Percentiles rank a stretch among this genome's conserved stretches.
phyloP scores from a whole-genome alignment of 2,888 invertebrate genomes.

The Chironomus tentans region DNA sequence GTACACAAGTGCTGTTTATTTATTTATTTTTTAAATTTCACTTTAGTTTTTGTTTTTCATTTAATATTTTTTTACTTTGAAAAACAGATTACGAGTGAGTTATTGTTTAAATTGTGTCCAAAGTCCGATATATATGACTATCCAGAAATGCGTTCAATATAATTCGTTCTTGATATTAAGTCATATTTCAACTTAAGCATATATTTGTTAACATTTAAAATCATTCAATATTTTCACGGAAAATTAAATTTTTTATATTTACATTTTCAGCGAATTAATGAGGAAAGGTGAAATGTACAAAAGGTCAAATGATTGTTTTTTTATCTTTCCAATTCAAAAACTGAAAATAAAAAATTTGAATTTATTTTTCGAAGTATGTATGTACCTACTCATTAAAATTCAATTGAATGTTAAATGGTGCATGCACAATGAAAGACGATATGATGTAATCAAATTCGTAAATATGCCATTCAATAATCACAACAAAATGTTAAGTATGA shows the following conservation, averaged over 20 bases:
- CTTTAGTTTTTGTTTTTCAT: too few species aligned
- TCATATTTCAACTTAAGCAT: neutral
- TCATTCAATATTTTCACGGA: neutral
- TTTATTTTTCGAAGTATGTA: neutral
- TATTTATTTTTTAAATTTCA: too few species aligned
- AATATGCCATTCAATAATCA: neutral
- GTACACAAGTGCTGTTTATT: too few species aligned
- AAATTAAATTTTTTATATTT: neutral
- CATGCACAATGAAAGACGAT: neutral
- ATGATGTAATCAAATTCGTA: conserved; percentile 8
- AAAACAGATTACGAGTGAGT: too few species aligned
- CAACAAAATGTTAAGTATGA: too few species aligned
- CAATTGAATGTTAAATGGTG: neutral
- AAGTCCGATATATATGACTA: too few species aligned
- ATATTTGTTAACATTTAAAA: neutral
- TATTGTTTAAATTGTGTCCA: too few species aligned
- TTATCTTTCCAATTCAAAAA: neutral
- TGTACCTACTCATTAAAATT: neutral
- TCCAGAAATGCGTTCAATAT: too few species aligned
- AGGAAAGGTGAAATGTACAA: conserved; percentile 10
- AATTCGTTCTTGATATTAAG: too few species aligned
- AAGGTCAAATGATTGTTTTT: neutral
- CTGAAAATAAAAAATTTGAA: neutral
- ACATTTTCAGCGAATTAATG: neutral
- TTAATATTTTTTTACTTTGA: too few species aligned